phyloP scores from a whole-genome alignment of 2,797 vertebrate genomes.

The Xenopus petersii region DNA sequence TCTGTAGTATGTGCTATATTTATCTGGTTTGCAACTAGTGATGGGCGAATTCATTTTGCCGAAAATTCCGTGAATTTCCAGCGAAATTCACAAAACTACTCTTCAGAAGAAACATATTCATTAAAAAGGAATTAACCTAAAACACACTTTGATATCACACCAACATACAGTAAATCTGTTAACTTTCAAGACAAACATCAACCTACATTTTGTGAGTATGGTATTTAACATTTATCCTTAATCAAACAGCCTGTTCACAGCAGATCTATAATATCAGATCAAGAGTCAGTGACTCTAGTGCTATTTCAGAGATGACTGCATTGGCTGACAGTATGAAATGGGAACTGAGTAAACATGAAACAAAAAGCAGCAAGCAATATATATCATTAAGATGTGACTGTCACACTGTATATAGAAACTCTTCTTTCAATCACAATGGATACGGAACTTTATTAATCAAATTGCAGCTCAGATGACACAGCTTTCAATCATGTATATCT shows the following conservation, averaged over 20 bases:
- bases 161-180: background rate
- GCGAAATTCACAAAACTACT: too few relatives aligned
- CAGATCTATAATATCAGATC: background rate
- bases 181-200: background rate
- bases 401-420: background rate
- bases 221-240: background rate
- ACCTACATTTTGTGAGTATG: background rate
- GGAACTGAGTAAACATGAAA: background rate
- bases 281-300: background rate
- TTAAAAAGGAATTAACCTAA: background rate
- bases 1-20: constrained; percentile 1
- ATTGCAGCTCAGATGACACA: constrained; percentile 21
- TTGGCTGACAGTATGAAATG: background rate
- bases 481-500: constrained; percentile 25
- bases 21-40: background rate
- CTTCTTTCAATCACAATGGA: background rate
- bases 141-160: background rate
- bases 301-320: background rate
- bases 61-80: too few relatives aligned
- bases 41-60: too few relatives aligned
- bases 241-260: background rate
- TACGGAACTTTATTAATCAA: constrained; percentile 13
- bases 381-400: background rate
- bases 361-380: background rate
- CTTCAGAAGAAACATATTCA: background rate